Evolutionary conservation across 1,140 invertebrate species (phyloP).

Genomic region (Homarus americanus): DNA sequence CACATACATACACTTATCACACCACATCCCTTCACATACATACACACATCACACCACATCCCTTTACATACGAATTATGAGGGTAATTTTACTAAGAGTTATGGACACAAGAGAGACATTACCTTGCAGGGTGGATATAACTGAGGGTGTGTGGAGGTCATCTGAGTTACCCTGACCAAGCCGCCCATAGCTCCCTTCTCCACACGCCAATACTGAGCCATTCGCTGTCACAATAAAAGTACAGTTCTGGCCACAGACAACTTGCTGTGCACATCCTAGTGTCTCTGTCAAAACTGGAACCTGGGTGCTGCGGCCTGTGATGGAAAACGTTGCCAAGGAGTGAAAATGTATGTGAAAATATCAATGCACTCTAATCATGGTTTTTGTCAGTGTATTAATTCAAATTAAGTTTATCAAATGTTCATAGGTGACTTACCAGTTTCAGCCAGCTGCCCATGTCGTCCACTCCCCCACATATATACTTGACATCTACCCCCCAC

Average conservation of each 20-base stretch:
- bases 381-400: too few relatives aligned
- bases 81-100: too few relatives aligned
- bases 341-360: too few relatives aligned
- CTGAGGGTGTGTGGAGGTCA: conserved; percentile 82
- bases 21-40: too few relatives aligned
- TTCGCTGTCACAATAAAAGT: conserved; percentile 83
- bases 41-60: too few relatives aligned
- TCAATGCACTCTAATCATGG: too few relatives aligned
- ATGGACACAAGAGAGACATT: too few relatives aligned
- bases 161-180: conserved; percentile 83
- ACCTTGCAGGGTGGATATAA: conserved; percentile 85
- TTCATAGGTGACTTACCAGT: conserved; percentile 77
- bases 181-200: conserved; percentile 82
- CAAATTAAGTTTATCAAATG: neutral
- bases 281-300: conserved; percentile 79
- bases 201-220: conserved; percentile 82
- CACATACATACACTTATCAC: too few relatives aligned
- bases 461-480: conserved; percentile 83
- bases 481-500: conserved; percentile 83
- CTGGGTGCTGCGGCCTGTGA: conserved; percentile 68
- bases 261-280: conserved; percentile 81
- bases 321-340: neutral
- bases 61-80: too few relatives aligned
- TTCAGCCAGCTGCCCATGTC: conserved; percentile 84
- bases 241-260: conserved; percentile 84